Base-by-base conservation (phyloP, 2,888 invertebrate species). In the Patella caerulea region DNA sequence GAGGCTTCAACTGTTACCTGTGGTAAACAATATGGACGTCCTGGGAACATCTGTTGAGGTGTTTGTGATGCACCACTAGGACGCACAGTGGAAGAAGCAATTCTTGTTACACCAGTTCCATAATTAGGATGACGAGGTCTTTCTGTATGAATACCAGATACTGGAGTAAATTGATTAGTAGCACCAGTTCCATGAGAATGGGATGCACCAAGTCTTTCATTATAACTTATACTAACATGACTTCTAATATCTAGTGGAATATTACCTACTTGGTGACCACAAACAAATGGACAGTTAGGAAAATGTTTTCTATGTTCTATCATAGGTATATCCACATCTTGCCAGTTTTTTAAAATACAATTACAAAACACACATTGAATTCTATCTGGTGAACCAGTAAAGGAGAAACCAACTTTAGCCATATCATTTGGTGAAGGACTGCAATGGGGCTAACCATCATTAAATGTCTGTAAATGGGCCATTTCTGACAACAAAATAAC, bases 291-390 rank as follows among this genome's bases (percentile, higher is more conserved):
- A 90, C 98, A 98, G 79, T 95, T 94, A 17, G 95, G 94, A 90
- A 96, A 96, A 96, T 97, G 97, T 70, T 95, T 94, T 0, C 97
- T 97, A 91, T 98, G 98, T 91, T 98, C 97, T 85, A 95, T 95
- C 96, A 97, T 97, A 0, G 98, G 97, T 83, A 95, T 94, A 91
- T 98, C 98, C 75, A 94, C 94, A 74, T 94, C 94, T 89, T 96
- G 96, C 98, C 98, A 98, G 90, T 97, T 96, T 88, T 96, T 95
- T 3, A 98, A 93, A 0, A 97, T 97, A 71, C 97, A 97, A 84
- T 96, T 97, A 91, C 98, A 98, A 89, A 96, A 96, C 91, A 96
- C 98, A 91, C 98, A 98, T 81, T 96, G 94, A 0, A 97, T 97
- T 88, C 96, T 95, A 92, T 98, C 98, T 69, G 95, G 95, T 81